These are phyloP conservation scores for Sporophila hypoxantha DNA, from an alignment of 2,113 vertebrate species.

Conservation along the genomic window DNA sequence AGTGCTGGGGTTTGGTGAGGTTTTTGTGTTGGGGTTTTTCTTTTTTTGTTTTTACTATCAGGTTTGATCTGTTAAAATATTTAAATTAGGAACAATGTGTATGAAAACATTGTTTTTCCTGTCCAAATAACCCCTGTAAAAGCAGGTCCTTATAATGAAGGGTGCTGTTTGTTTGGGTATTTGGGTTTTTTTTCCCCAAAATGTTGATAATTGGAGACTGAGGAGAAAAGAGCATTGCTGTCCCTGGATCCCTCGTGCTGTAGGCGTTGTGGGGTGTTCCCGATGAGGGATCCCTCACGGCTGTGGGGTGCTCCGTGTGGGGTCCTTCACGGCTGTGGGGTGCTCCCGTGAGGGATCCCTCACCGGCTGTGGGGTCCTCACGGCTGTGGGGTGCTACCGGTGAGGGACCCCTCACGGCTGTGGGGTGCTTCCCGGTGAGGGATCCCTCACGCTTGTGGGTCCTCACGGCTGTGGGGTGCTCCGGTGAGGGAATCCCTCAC, in stretches of 20 bases:
- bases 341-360: no score
- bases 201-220: background rate
- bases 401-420: no score
- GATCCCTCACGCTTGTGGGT: no score
- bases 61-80: background rate
- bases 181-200: background rate
- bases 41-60: background rate
- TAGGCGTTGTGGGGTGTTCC: no score
- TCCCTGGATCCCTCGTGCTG: background rate
- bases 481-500: no score
- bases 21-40: accelerated
- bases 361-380: no score
- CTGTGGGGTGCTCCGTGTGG: no score
- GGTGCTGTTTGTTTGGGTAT: background rate
- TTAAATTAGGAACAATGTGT: background rate
- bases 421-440: no score
- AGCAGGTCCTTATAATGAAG: accelerated
- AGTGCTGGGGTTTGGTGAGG: background rate
- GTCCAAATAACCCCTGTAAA: background rate
- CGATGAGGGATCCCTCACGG: no score
- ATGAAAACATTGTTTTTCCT: background rate
- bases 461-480: no score
- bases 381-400: no score
- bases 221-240: background rate
- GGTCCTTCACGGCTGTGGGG: no score